Evolutionary conservation across 2,888 invertebrate species (phyloP).

Genomic region (Cyaniris semiargus): DNA sequence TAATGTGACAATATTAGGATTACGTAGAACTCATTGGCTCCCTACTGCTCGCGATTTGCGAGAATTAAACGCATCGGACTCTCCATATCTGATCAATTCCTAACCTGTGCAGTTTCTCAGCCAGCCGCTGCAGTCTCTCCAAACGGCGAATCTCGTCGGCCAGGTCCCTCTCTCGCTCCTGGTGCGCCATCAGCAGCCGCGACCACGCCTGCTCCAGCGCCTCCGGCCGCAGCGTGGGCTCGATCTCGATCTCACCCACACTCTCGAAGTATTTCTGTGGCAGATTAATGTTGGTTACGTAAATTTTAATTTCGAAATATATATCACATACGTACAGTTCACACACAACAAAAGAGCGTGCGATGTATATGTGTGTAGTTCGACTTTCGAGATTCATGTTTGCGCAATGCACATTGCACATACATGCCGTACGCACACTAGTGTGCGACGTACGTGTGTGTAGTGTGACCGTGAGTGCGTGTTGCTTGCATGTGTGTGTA

Average conservation of each 20-base stretch:
- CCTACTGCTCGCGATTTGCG: too few relatives aligned
- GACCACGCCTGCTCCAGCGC: constrained; percentile 94
- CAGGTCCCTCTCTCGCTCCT: constrained; percentile 94
- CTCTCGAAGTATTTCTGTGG: constrained; percentile 90
- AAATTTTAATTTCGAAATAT: not conserved
- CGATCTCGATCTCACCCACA: constrained; percentile 93
- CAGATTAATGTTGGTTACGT: not conserved
- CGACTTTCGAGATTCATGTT: too few relatives aligned
- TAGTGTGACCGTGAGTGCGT: too few relatives aligned
- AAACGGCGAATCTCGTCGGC: constrained; percentile 94
- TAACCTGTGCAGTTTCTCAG: constrained; percentile 92
- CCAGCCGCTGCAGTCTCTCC: constrained; percentile 94
- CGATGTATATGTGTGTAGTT: too few relatives aligned
- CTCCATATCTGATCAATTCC: not conserved
- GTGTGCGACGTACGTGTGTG: too few relatives aligned
- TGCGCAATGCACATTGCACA: too few relatives aligned
- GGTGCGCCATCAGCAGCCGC: constrained; percentile 91
- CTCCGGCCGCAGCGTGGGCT: constrained; percentile 92
- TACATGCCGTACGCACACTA: too few relatives aligned
- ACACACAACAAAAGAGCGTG: not conserved
- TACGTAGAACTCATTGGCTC: too few relatives aligned
- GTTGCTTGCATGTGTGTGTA: too few relatives aligned
- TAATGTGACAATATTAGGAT: too few relatives aligned
- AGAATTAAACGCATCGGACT: too few relatives aligned
- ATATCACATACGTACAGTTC: not conserved